A percentile compares a stretch with the other conserved stretches of the same genome.
Conservation (phyloP, 2,888 invertebrate genomes). For the Noctua fimbriata region DNA sequence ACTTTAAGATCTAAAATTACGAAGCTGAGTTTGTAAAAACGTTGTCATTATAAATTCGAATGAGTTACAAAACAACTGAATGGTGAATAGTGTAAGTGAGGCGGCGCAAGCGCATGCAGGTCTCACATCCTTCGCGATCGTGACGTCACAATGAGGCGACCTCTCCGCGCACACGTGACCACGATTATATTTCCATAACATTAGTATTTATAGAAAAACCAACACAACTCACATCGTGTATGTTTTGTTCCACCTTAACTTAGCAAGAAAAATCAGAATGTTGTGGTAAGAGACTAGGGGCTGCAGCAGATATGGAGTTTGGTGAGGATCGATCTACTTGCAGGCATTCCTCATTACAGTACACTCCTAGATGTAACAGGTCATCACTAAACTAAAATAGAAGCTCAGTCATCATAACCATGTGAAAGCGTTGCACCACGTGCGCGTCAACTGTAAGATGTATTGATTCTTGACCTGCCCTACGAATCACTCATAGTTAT, state of each 20-base stretch:
- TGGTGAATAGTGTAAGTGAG: not conserved
- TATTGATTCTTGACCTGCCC: not conserved
- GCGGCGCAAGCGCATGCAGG: slow-evolving; percentile 30
- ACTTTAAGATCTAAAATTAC: slow-evolving; percentile 1
- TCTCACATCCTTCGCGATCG: slow-evolving; percentile 29
- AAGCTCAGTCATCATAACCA: too few relatives aligned
- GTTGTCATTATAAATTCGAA: not conserved
- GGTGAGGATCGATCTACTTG: too few relatives aligned
- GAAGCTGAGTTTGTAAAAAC: not conserved
- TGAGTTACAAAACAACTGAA: not conserved
- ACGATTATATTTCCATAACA: slow-evolving; percentile 49
- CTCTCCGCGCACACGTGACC: slow-evolving; percentile 40
- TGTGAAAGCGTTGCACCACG: not conserved
- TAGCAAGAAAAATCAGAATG: not conserved
- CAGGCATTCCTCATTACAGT: not conserved
- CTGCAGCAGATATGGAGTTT: not conserved
- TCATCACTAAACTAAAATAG: not conserved
- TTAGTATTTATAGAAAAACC: slow-evolving; percentile 32
- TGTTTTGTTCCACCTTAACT: not conserved
- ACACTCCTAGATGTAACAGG: not conserved
- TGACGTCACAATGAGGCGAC: slow-evolving; percentile 48
- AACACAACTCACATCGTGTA: not conserved
- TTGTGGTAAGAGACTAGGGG: not conserved
- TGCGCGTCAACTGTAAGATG: not conserved
- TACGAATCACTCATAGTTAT: not conserved